Conservation (phyloP, 2,888 invertebrate genomes). For the Spilarctia lutea region DNA sequence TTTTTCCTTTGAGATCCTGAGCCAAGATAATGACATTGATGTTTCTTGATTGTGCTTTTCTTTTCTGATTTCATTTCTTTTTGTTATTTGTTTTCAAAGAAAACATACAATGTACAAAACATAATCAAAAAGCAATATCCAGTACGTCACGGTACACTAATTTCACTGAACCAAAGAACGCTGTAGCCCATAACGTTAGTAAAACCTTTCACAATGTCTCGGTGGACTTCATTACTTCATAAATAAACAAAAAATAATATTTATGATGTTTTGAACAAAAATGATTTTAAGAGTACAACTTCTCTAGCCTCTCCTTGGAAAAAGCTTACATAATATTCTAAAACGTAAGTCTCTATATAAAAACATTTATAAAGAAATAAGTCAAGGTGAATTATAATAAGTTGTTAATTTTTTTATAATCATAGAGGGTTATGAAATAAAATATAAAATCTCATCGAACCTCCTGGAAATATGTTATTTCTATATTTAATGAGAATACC, state of each 20-base stretch:
- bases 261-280: not conserved
- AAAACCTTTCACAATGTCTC: conserved; percentile 5
- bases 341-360: not conserved
- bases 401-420: not conserved
- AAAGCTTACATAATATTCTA: not conserved
- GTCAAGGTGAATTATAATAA: not conserved
- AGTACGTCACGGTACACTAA: not conserved
- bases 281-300: not conserved
- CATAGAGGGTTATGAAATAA: not conserved
- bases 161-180: not conserved
- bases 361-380: not conserved
- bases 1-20: not conserved
- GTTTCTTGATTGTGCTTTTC: not conserved
- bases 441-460: not conserved
- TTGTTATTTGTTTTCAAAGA: not conserved
- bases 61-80: not conserved
- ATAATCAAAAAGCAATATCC: not conserved
- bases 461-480: not conserved
- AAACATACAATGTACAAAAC: not conserved
- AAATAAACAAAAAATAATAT: not conserved
- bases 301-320: not conserved
- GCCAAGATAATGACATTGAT: not conserved
- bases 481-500: not conserved
- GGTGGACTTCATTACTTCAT: not conserved
- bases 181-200: not conserved